These are phyloP conservation scores for Aldrovandia affinis DNA, from an alignment of 2,797 vertebrate genomes.

Conservation along the genomic window DNA sequence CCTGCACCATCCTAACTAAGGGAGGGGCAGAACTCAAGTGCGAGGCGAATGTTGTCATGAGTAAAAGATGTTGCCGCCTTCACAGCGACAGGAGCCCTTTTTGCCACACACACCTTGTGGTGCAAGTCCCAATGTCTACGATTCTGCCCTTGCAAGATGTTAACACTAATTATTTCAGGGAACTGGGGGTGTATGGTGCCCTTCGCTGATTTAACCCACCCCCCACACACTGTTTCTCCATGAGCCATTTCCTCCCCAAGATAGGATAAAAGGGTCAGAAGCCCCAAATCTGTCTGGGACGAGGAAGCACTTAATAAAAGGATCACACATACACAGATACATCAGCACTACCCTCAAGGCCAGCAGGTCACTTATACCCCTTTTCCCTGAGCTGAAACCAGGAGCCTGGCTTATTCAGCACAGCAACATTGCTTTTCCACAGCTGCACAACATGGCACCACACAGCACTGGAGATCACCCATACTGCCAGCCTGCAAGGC, in stretches of 20 bases:
- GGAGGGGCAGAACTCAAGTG: background rate
- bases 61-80: background rate
- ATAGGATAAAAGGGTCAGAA: background rate
- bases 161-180: background rate
- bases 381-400: background rate
- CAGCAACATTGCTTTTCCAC: background rate
- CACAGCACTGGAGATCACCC: background rate
- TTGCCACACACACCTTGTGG: background rate
- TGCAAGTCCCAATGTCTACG: conserved; percentile 3
- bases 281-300: background rate
- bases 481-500: background rate
- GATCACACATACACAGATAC: background rate
- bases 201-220: background rate
- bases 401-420: background rate
- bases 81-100: background rate
- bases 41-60: background rate
- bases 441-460: background rate
- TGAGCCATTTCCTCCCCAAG: background rate
- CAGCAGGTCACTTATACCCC: background rate
- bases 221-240: background rate
- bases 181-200: background rate
- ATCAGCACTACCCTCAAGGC: background rate
- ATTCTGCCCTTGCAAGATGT: background rate
- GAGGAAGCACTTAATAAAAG: background rate
- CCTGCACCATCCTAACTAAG: background rate